Base-by-base conservation (phyloP, 2,797 vertebrate genomes). In the Siniperca scherzeri region DNA sequence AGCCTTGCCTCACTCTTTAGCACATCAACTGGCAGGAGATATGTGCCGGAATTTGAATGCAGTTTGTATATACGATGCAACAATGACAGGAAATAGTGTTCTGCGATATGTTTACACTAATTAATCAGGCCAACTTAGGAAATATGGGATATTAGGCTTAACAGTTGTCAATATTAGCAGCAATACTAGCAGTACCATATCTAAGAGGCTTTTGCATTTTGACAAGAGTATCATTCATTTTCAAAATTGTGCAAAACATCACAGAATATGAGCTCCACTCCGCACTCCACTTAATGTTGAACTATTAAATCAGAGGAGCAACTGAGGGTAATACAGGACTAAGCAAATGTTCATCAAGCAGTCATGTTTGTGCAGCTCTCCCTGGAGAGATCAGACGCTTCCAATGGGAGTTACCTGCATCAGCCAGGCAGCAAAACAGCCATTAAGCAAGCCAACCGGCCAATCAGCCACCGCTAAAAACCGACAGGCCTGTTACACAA, bases 401-500 rank as follows among this genome's bases (percentile, higher is more conserved):
- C 87, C 91, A 76, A 33, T 5, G 86, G 85, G 92, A 92, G 86
- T 87, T 90, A 87, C 91, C 90, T 89, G 85, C 84, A 87, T 77
- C 84, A 88, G 59, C 77, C 82, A 74, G 76, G 80, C 77, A 87
- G 75, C 74, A 87, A 91, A 90, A 87, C 88, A 90, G 83, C 79
- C 85, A 85, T 85, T 74, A 85, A 87, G 74, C 36, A 82, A 82
- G 67, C 56, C 78, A 72, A 69, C 9, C 75, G 73, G 66, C 69
- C 87, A 78, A 38, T 38, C 65, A 33, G 78, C 75, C 65, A n/a
- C 70, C 12, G 19, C 69, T 90, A 50, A 93, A 95, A 87, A 87
- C 89, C 79, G 89, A 80, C 93, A 91, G 92, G 91, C 92, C 91
- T 89, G 90, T 94, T 95, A 95, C 89, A 94, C 93, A 94, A 95